Evolutionary conservation across 2,888 invertebrate genomes (phyloP).

Genomic region (Lasiommata megera): DNA sequence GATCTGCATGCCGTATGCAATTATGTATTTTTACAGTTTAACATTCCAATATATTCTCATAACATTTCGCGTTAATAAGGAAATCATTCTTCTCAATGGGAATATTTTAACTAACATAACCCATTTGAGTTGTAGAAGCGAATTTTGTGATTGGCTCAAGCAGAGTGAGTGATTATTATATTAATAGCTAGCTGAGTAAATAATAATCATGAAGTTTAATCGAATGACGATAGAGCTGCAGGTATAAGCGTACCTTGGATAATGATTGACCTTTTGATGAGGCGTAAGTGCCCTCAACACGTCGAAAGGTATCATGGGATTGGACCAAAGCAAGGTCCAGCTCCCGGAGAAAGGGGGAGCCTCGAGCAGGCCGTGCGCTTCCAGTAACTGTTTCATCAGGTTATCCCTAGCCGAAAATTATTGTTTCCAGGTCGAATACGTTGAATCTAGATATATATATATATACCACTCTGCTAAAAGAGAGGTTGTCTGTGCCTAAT

Average conservation of each 20-base stretch:
- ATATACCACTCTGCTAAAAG: no score
- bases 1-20: no score
- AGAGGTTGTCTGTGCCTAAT: no score
- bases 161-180: no score
- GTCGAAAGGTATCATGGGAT: slow-evolving; percentile 10
- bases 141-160: not conserved
- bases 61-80: no score
- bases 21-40: no score
- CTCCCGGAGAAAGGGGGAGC: slow-evolving; percentile 7
- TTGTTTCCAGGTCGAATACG: not conserved
- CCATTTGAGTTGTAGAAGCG: not conserved
- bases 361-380: slow-evolving; percentile 16
- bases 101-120: no score
- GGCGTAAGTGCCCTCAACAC: slow-evolving; percentile 1
- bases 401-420: slow-evolving; percentile 15
- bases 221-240: no score
- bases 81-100: no score
- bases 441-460: not conserved
- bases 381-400: slow-evolving; percentile 16
- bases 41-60: no score
- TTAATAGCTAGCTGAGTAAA: no score
- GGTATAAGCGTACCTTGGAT: slow-evolving; percentile 5
- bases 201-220: no score
- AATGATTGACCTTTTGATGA: slow-evolving; percentile 18
- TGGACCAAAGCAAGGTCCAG: slow-evolving; percentile 19